Conservation (phyloP, 2,797 vertebrate genomes). For the Notoglanidium macrostoma region DNA sequence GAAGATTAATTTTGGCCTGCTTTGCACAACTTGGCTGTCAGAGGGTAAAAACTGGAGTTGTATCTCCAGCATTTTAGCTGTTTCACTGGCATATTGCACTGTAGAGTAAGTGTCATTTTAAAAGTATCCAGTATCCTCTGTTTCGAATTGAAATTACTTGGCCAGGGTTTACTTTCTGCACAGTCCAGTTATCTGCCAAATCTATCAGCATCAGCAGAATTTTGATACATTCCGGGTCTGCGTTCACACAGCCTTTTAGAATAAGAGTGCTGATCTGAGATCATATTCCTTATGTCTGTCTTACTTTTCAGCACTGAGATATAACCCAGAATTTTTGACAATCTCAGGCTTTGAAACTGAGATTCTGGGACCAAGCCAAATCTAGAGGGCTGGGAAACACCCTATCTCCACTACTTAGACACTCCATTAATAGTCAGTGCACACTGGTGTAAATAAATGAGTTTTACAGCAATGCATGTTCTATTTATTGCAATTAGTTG, state of each 20-base stretch:
- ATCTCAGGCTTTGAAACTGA: slow-evolving; percentile 27
- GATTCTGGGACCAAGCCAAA: slow-evolving; percentile 23
- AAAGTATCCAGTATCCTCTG: slow-evolving; percentile 47
- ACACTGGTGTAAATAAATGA: background rate
- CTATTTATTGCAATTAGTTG: background rate
- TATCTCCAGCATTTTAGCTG: slow-evolving; percentile 21
- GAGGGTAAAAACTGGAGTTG: slow-evolving; percentile 20
- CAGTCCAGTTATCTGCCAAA: slow-evolving; percentile 43
- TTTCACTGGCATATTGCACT: slow-evolving; percentile 33
- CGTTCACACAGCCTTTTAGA: slow-evolving; percentile 35
- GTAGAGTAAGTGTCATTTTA: slow-evolving; percentile 42
- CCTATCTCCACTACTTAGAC: slow-evolving; percentile 10
- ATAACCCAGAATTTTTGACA: slow-evolving; percentile 39
- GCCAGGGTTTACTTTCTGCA: slow-evolving; percentile 34
- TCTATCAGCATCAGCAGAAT: slow-evolving; percentile 36
- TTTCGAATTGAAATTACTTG: slow-evolving; percentile 44
- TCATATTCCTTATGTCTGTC: slow-evolving; percentile 41
- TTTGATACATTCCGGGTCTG: slow-evolving; percentile 41
- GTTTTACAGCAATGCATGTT: background rate
- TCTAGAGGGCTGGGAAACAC: slow-evolving; percentile 26
- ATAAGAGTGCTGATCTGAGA: slow-evolving; percentile 37
- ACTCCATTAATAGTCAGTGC: background rate
- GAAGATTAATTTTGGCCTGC: slow-evolving; percentile 39
- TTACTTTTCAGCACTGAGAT: slow-evolving; percentile 33
- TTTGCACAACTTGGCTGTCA: slow-evolving; percentile 40